phyloP scores from a whole-genome alignment of 1,140 invertebrate species.

The Pogonognathellus flavescens region DNA sequence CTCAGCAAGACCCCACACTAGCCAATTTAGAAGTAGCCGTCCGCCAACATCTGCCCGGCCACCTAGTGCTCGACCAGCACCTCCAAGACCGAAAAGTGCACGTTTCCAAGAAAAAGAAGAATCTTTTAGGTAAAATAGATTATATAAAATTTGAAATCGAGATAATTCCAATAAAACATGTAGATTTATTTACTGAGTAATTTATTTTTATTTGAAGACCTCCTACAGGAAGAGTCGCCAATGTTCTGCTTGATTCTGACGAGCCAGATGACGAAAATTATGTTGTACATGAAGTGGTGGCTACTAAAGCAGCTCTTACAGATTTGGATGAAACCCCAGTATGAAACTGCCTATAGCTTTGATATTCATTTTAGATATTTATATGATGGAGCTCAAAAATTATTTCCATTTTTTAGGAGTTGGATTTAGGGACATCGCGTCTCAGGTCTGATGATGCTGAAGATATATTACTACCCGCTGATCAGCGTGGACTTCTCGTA shows the following conservation, averaged over 20 bases:
- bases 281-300: conserved; percentile 64
- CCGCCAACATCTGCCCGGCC: conserved; percentile 83
- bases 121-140: conserved; percentile 29
- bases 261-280: conserved; percentile 67
- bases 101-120: conserved; percentile 61
- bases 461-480: conserved; percentile 64
- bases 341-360: background rate
- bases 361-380: background rate
- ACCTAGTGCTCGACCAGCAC: conserved; percentile 68
- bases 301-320: conserved; percentile 8
- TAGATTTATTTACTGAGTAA: background rate
- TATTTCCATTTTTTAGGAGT: conserved; percentile 22
- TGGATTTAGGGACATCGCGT: background rate
- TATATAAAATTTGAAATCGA: too few species aligned
- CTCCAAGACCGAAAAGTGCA: conserved; percentile 67
- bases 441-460: conserved; percentile 52
- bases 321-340: conserved; percentile 52
- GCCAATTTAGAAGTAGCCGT: conserved; percentile 70
- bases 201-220: conserved; percentile 48
- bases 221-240: conserved; percentile 67
- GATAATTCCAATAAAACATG: background rate
- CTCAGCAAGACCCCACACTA: conserved; percentile 59
- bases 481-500: conserved; percentile 70
- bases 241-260: conserved; percentile 66
- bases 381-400: background rate